phyloP scores from a whole-genome alignment of 2,113 vertebrate genomes.

The Pangasianodon hypophthalmus region DNA sequence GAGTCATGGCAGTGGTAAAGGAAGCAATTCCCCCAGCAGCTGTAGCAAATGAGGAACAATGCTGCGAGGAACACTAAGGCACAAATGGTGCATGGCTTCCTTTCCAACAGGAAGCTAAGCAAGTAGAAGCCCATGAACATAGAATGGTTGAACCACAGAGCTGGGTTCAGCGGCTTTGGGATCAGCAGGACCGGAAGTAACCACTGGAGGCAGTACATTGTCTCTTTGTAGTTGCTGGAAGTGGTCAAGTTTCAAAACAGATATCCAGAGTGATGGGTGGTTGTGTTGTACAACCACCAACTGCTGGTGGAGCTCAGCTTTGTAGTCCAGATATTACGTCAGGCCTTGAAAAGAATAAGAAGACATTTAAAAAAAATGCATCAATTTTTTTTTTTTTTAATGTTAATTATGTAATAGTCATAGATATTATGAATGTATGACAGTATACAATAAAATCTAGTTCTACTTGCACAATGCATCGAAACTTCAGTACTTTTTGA shows the following conservation, averaged over 20 bases:
- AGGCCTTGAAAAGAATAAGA: slow-evolving; percentile 49
- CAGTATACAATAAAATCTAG: background rate
- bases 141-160: slow-evolving; percentile 98
- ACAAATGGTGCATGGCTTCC: slow-evolving; percentile 99
- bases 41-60: slow-evolving; percentile 97
- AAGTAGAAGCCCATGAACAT: slow-evolving; percentile 99
- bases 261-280: slow-evolving; percentile 31
- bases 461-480: background rate
- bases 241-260: slow-evolving; percentile 37
- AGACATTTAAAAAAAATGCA: slow-evolving; percentile 1
- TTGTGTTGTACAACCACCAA: slow-evolving; percentile 32
- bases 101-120: slow-evolving; percentile 98
- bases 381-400: too few relatives aligned
- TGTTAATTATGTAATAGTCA: background rate
- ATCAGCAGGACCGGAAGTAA: slow-evolving; percentile 96
- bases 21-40: slow-evolving; percentile 99
- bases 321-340: slow-evolving; percentile 39
- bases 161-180: slow-evolving; percentile 97
- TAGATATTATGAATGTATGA: background rate
- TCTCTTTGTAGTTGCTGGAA: slow-evolving; percentile 35
- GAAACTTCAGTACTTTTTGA: background rate
- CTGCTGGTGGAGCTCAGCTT: slow-evolving; percentile 31
- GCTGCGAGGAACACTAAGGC: slow-evolving; percentile 98
- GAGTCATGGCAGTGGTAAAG: slow-evolving; percentile 96
- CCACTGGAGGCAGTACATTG: slow-evolving; percentile 99